These are phyloP conservation scores for Microcaecilia unicolor DNA, from an alignment of 2,797 vertebrate genomes.

Conservation along the genomic window DNA sequence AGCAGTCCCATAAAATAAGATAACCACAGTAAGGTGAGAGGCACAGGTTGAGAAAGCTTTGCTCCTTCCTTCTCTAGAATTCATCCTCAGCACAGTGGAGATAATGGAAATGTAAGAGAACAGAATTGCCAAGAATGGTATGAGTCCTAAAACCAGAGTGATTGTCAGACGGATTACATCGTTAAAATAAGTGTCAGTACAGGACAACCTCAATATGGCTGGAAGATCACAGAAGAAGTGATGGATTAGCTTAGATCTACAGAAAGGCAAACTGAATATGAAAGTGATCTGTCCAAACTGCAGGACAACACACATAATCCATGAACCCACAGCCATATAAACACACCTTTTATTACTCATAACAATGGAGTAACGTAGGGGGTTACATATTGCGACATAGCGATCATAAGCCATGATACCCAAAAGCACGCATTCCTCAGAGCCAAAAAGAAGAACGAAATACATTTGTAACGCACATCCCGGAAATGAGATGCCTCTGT, in stretches of 20 bases:
- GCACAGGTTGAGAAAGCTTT: conserved; percentile 24
- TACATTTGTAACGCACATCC: conserved; percentile 12
- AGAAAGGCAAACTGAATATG: conserved; percentile 15
- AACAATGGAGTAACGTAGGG: background rate
- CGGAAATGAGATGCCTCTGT: conserved; percentile 5
- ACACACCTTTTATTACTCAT: conserved; percentile 4
- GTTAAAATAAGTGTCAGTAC: conserved; percentile 16
- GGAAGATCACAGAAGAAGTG: conserved; percentile 19
- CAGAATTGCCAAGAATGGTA: conserved; percentile 13
- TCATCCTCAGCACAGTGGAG: background rate
- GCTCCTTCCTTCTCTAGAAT: background rate
- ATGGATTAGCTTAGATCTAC: conserved; percentile 7
- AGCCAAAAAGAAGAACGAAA: conserved; percentile 12
- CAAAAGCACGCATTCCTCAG: conserved; percentile 7
- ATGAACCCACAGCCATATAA: background rate
- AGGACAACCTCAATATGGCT: conserved; percentile 25
- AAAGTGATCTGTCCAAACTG: conserved; percentile 2
- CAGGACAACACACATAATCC: background rate
- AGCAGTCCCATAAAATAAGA: conserved; percentile 22
- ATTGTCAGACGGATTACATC: conserved; percentile 20
- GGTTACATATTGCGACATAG: conserved; percentile 8
- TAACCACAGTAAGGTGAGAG: conserved; percentile 11
- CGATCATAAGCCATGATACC: conserved; percentile 16
- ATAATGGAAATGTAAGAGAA: conserved; percentile 14
- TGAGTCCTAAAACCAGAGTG: conserved; percentile 17